Conservation (phyloP, 2,113 vertebrate species). For the Antechinus stuartii region DNA sequence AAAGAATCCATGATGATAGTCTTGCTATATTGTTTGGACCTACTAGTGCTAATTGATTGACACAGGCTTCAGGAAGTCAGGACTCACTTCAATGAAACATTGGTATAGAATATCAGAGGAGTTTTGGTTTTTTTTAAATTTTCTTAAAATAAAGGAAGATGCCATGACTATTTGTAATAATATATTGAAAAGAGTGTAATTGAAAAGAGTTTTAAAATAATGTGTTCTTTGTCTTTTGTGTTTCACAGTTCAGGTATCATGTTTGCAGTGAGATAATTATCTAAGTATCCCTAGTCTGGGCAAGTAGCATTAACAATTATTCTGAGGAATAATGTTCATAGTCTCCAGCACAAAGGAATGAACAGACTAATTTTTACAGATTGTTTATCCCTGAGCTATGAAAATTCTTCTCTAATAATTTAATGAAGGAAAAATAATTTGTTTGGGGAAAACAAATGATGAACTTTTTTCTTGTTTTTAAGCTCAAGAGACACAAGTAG, state of each 20-base stretch:
- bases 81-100: not conserved
- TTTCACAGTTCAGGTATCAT: not conserved
- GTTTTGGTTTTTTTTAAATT: not conserved
- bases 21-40: not conserved
- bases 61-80: not conserved
- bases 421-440: not conserved
- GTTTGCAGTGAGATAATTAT: not conserved
- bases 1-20: not conserved
- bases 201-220: not conserved
- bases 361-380: not conserved
- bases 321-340: not conserved
- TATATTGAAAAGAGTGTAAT: not conserved
- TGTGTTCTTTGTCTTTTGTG: not conserved
- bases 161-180: not conserved
- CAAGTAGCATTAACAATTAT: not conserved
- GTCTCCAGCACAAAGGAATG: not conserved
- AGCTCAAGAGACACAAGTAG: not conserved
- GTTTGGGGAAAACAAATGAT: not conserved
- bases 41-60: not conserved
- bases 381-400: not conserved
- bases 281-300: not conserved
- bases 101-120: not conserved
- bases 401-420: not conserved
- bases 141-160: not conserved
- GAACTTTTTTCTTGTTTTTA: not conserved